Evolutionary conservation across 2,888 invertebrate species (phyloP).

Genomic region (Hipparchia sbordonii): DNA sequence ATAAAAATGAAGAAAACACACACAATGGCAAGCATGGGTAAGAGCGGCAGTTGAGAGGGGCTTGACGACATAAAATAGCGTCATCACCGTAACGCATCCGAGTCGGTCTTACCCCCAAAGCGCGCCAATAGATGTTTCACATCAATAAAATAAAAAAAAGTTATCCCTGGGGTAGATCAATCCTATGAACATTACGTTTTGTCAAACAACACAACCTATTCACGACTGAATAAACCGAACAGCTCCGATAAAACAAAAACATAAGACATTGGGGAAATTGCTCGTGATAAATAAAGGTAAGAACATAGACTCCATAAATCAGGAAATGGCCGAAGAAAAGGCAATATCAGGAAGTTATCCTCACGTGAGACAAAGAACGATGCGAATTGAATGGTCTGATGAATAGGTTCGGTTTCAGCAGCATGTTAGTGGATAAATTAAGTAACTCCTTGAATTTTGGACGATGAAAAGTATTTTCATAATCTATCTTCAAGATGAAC

Average conservation of each 20-base stretch:
- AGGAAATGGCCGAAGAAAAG: constrained; percentile 50
- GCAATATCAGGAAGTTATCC: constrained; percentile 51
- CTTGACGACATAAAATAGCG: too few relatives aligned
- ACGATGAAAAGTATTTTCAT: too few relatives aligned
- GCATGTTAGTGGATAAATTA: neutral
- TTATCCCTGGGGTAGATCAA: constrained; percentile 15
- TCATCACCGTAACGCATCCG: too few relatives aligned
- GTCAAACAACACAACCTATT: constrained; percentile 47
- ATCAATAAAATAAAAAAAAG: neutral
- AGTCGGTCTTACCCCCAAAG: too few relatives aligned
- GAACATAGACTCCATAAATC: constrained; percentile 59
- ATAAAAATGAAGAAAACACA: too few relatives aligned
- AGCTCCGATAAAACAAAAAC: constrained; percentile 52
- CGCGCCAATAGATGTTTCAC: too few relatives aligned
- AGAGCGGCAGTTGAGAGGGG: too few relatives aligned
- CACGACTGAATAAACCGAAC: constrained; percentile 46
- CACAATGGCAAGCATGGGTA: too few relatives aligned
- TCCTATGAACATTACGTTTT: constrained; percentile 50
- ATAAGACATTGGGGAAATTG: constrained; percentile 47
- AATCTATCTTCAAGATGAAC: neutral
- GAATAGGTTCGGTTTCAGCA: constrained; percentile 16
- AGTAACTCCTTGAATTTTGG: too few relatives aligned
- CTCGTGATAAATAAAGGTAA: constrained; percentile 52
- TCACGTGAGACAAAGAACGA: constrained; percentile 59
- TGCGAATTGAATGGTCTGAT: constrained; percentile 26